phyloP scores from a whole-genome alignment of 2,113 vertebrate species.

The Poeciliopsis prolifica region DNA sequence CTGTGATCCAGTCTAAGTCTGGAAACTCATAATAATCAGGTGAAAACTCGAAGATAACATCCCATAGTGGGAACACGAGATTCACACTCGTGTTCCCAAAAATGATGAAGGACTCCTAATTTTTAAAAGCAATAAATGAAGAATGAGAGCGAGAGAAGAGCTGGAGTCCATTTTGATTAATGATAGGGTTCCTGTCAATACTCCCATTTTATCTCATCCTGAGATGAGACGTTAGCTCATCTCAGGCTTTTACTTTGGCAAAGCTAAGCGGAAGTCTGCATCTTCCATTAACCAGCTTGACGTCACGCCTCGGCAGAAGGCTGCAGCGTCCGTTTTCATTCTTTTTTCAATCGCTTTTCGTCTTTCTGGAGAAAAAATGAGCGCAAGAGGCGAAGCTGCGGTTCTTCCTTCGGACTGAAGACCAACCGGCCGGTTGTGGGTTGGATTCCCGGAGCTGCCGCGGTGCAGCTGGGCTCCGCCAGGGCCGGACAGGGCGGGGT shows the following conservation, averaged over 20 bases:
- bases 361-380: conserved; percentile 10
- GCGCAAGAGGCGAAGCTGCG: background rate
- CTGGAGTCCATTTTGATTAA: no score
- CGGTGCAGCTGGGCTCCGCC: conserved; percentile 24
- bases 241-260: conserved; percentile 48
- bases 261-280: background rate
- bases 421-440: conserved; percentile 19
- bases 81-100: background rate
- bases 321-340: conserved; percentile 8
- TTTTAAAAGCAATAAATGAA: no score
- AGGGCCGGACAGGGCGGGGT: conserved; percentile 71
- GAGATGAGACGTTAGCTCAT: background rate
- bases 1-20: no score
- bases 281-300: rapidly evolving
- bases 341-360: background rate
- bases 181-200: no score
- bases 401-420: background rate
- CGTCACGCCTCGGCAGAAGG: background rate
- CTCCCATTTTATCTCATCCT: no score
- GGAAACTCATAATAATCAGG: no score
- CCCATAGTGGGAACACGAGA: background rate
- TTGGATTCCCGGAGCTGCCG: conserved; percentile 15
- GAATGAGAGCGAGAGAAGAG: no score
- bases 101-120: no score
- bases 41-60: background rate